Base-by-base conservation (phyloP, 1,140 invertebrate genomes). In the Danaus plexippus region DNA sequence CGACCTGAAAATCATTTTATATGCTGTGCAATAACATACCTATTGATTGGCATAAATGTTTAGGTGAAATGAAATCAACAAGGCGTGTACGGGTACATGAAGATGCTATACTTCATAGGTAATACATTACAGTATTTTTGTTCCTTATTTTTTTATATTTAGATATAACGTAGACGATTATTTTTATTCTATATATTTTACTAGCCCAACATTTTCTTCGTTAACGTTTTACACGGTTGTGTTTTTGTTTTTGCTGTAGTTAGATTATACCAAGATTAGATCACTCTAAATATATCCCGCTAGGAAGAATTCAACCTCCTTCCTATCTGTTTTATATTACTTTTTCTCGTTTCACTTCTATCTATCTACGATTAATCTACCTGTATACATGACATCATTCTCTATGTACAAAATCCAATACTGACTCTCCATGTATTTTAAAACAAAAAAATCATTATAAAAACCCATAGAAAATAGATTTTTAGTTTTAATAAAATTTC, bases 1-100 rank as follows among this genome's bases (percentile, higher is more conserved):
- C 22, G 22, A 32, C 22, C 22, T 32, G 22, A 32, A 32, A 32
- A 32, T 32, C 2, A 32, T 18, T 11, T 44, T 48, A 66, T 58
- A 60, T 57, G 18, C 41, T 58, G 32, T 56, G 9, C 43, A 54
- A 62, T 64, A 73, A 66, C 63, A 67, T 77, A 53, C 54, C 54
- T 49, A 82, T 80, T 85, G 66, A 85, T 85, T 84, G 80, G 76
- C 79, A 81, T 81, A 75, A 77, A 85, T 85, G 77, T 85, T 84
- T 77, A 85, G 82, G 82, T 85, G 80, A 85, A 84, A 85, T 85
- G 82, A 85, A 85, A 82, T 75, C 82, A 72, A 72, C 80, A 73
- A 80, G 82, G 80, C 80, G 82, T 72, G 82, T 85, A 74, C 82
- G 82, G 72, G 80, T 85, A 75, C 80, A 84, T 73, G 82, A 85